Conservation (phyloP, 2,113 vertebrate species). For the Leptobrachium ailaonicum region DNA sequence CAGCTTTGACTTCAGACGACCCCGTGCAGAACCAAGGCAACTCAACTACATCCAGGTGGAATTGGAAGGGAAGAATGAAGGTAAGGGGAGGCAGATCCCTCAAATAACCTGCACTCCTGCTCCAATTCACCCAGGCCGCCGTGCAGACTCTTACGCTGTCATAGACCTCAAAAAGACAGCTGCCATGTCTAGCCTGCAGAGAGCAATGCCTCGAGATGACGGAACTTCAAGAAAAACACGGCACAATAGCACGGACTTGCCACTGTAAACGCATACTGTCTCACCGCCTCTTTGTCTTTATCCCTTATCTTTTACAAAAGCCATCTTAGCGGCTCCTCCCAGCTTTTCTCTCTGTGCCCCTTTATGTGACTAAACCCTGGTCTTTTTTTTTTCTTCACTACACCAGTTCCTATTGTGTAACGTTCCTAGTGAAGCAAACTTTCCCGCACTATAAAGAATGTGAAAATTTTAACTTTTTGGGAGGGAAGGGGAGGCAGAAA, state of each 20-base stretch:
- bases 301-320: constrained; percentile 25
- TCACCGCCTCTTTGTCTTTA: constrained; percentile 15
- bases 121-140: constrained; percentile 62
- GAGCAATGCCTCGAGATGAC: constrained; percentile 92
- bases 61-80: constrained; percentile 75
- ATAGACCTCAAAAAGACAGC: constrained; percentile 98
- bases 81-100: constrained; percentile 58
- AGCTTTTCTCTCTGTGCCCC: constrained; percentile 16
- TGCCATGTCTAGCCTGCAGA: constrained; percentile 97
- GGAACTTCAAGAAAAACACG: constrained; percentile 95
- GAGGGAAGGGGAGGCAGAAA: neutral
- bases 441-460: constrained; percentile 29
- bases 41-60: constrained; percentile 99
- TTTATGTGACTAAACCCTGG: neutral
- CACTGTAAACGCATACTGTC: constrained; percentile 71
- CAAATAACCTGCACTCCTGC: constrained; percentile 22
- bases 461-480: constrained; percentile 14
- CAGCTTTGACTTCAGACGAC: constrained; percentile 88
- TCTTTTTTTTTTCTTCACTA: neutral
- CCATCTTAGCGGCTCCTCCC: constrained; percentile 19
- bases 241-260: constrained; percentile 99
- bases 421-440: neutral
- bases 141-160: constrained; percentile 89
- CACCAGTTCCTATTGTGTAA: neutral
- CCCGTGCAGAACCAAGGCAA: constrained; percentile 81